These are phyloP conservation scores for Lapara coniferarum DNA, from an alignment of 2,888 invertebrate species.

Conservation along the genomic window DNA sequence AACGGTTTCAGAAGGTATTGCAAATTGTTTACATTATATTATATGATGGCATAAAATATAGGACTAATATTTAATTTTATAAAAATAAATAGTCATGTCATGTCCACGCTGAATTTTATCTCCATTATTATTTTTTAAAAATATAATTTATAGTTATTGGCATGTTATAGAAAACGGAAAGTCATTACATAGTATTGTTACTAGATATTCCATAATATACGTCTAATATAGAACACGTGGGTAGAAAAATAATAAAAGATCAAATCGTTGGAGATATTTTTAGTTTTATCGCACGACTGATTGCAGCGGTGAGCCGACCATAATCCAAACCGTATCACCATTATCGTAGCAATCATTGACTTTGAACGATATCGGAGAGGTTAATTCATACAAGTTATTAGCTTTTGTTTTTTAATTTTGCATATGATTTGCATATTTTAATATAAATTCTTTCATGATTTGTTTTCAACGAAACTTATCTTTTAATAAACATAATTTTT, in stretches of 20 bases:
- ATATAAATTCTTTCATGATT: too few species aligned
- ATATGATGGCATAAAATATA: too few species aligned
- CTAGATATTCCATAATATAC: neutral
- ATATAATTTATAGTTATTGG: too few species aligned
- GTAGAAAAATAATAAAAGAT: neutral
- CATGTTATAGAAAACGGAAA: too few species aligned
- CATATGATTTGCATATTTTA: too few species aligned
- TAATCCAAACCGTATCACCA: neutral
- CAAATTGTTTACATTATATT: too few species aligned
- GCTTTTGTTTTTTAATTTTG: neutral
- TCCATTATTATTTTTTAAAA: too few species aligned
- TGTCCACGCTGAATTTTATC: neutral
- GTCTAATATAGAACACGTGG: neutral
- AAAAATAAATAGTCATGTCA: too few species aligned
- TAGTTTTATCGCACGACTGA: constrained; percentile 1
- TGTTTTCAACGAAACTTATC: too few species aligned
- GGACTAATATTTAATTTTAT: too few species aligned
- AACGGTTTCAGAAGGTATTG: too few species aligned
- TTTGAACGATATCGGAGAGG: constrained; percentile 9
- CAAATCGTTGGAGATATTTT: neutral
- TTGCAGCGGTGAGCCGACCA: neutral
- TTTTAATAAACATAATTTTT: neutral
- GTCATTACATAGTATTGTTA: too few species aligned
- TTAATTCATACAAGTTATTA: neutral
- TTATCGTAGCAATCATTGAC: neutral